Evolutionary conservation across 2,888 invertebrate genomes (phyloP), one percentile per base, ranked within the genome.

Genomic region (Malacosoma neustria): DNA sequence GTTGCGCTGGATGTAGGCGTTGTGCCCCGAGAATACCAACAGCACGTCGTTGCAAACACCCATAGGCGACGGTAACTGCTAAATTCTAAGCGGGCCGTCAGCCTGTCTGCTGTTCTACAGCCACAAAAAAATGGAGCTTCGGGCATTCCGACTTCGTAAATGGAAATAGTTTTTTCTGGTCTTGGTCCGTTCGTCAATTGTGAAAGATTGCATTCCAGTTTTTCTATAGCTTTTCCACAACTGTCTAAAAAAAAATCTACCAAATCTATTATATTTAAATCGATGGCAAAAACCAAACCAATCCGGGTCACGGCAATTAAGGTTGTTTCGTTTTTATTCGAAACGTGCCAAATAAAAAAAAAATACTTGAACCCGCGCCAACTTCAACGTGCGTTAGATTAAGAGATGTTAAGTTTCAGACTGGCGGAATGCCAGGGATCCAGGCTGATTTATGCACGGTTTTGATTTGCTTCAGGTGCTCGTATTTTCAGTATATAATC

Each of bases 291-390:
- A 22, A 22, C 22, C 22, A 22, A 4, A 46, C 61, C 65, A 61
- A 76, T 72, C 68, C 49, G 51, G 76, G 72, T 70, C 72, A 66
- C 49, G 67, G 72, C 72, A 81, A 79, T 81, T 80, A 77, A 65
- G 65, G 63, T 71, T 60, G 56, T 58, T 53, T 57, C 55, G 72
- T 76, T 73, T 73, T 66, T 76, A 72, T 73, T 54, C 69, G 55
- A 57, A 54, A 54, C 22, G 69, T 71, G 81, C 81, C 82, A 81
- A 79, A 76, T 72, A 64, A 54, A 52, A 63, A 70, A 72, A 75
- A 69, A 55, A 54, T 51, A 44, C 61, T 73, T 73, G 74, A 73
- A 67, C 63, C 54, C 49, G 51, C 61, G 79, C 76, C 77, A 80
- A 64, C 61, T 49, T 55, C 46, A 46, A 51, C 44, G 55, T 53